Percentiles rank a stretch among this genome's conserved stretches.
Conservation (phyloP, 2,888 invertebrate species). For the Zygogramma bicolorata region DNA sequence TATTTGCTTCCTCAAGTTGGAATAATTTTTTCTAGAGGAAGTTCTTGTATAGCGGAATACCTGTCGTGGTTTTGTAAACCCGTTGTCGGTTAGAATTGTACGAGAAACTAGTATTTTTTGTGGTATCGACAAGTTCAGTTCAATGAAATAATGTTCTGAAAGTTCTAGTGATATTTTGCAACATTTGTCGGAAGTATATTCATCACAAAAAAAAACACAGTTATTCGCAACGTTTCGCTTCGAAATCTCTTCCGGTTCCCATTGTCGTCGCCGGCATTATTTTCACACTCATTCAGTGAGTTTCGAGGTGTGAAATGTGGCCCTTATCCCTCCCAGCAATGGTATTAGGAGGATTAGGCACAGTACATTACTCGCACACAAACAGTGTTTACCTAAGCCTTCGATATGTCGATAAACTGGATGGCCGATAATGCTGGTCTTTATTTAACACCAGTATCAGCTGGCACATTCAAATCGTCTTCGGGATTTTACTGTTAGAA, state of each 20-base stretch:
- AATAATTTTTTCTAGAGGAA: too few relatives aligned
- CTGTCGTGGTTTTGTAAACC: too few relatives aligned
- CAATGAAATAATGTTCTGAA: too few relatives aligned
- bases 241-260: constrained; percentile 60
- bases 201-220: constrained; percentile 5
- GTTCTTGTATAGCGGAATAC: too few relatives aligned
- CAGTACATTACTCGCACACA: constrained; percentile 63
- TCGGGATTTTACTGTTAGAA: background rate
- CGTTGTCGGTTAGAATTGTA: too few relatives aligned
- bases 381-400: constrained; percentile 61
- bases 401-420: constrained; percentile 60
- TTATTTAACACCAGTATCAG: constrained; percentile 33
- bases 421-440: constrained; percentile 50
- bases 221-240: constrained; percentile 33
- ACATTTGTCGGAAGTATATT: too few relatives aligned
- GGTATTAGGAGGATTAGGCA: constrained; percentile 64
- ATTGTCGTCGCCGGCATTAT: constrained; percentile 57
- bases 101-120: too few relatives aligned
- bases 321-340: constrained; percentile 61
- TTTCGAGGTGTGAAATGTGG: constrained; percentile 61
- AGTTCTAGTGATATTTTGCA: too few relatives aligned
- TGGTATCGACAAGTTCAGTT: too few relatives aligned
- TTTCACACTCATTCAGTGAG: constrained; percentile 52
- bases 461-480: constrained; percentile 16
- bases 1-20: too few relatives aligned